These are phyloP conservation scores for Cantharis rustica DNA, from an alignment of 2,888 invertebrate species.

Conservation along the genomic window DNA sequence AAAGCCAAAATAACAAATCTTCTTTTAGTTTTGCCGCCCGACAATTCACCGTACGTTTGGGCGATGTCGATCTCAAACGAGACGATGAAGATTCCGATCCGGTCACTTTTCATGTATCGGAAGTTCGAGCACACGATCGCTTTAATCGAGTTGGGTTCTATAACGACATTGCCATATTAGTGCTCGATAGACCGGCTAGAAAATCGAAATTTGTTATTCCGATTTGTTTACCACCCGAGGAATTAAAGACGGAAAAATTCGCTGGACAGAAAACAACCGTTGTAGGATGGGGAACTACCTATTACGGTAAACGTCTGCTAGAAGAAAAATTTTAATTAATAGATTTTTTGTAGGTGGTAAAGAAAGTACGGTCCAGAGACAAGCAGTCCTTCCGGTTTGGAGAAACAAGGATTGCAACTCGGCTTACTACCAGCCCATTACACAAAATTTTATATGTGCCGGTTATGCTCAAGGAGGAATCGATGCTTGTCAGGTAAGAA, in stretches of 20 bases:
- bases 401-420: slow-evolving; percentile 86
- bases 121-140: slow-evolving; percentile 80
- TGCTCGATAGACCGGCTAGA: slow-evolving; percentile 73
- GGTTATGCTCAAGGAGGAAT: slow-evolving; percentile 88
- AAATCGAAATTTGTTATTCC: slow-evolving; percentile 87
- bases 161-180: slow-evolving; percentile 90
- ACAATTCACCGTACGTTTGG: slow-evolving; percentile 87
- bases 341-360: slow-evolving; percentile 66
- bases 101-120: slow-evolving; percentile 76
- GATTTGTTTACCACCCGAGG: slow-evolving; percentile 75
- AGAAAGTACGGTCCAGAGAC: slow-evolving; percentile 83
- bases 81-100: slow-evolving; percentile 86
- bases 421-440: slow-evolving; percentile 92
- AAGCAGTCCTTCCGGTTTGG: slow-evolving; percentile 87
- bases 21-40: slow-evolving; percentile 77
- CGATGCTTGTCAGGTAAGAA: slow-evolving; percentile 88
- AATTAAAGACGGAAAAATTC: slow-evolving; percentile 66
- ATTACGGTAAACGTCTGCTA: slow-evolving; percentile 65
- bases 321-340: not conserved
- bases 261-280: slow-evolving; percentile 81
- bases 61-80: slow-evolving; percentile 83
- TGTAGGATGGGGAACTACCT: slow-evolving; percentile 91
- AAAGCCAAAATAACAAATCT: not conserved
- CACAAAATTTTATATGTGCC: slow-evolving; percentile 87
- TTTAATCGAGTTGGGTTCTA: slow-evolving; percentile 92